Base-by-base conservation (phyloP, 2,797 vertebrate genomes). In the Muscicapa comitata region DNA sequence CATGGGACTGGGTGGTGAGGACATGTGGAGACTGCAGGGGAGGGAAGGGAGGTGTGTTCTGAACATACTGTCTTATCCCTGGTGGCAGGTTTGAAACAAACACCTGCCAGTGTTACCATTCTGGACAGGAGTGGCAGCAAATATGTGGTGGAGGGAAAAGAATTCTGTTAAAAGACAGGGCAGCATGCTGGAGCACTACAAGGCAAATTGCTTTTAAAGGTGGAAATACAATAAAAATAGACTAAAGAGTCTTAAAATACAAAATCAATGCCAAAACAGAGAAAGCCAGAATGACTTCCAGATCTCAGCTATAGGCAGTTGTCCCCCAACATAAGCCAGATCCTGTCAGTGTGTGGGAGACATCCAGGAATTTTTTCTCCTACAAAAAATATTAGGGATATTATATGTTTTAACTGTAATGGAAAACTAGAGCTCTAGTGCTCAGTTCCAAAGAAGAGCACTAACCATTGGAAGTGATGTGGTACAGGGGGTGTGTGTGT, bases 391-490 rank as follows among this genome's bases (percentile, higher is more conserved):
- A 97, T 95, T 96, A 96, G 81, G 90, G 84, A 94, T 83, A 48
- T 95, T 96, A 79, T 96, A 93, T 96, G 68, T 96, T 96, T 97
- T 93, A 96, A 96, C 38, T 96, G 96, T 90, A 97, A 95, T 96
- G 91, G 95, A 97, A 97, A 97, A 95, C 54, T 88, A 84, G 87
- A 97, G 93, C 92, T 88, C 21, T 71, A 54, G 73, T 89, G 77
- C 95, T 95, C 88, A 35, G 63, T 78, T 96, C 95, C 88, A 94
- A 92, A 94, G 82, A 73, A 94, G 91, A 88, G 72, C 74, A 55
- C 53, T 92, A 91, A 78, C 78, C 7, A 6, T 28, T 86, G 67
- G 37, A 54, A 95, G 73, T 5, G 5, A 61, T 88, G 81, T 82
- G 58, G 86, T 92, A 63, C 67, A 45, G 50, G 31, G 51, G 24